Base-by-base conservation (phyloP, 2,797 vertebrate genomes). In the Trematomus bernacchii region DNA sequence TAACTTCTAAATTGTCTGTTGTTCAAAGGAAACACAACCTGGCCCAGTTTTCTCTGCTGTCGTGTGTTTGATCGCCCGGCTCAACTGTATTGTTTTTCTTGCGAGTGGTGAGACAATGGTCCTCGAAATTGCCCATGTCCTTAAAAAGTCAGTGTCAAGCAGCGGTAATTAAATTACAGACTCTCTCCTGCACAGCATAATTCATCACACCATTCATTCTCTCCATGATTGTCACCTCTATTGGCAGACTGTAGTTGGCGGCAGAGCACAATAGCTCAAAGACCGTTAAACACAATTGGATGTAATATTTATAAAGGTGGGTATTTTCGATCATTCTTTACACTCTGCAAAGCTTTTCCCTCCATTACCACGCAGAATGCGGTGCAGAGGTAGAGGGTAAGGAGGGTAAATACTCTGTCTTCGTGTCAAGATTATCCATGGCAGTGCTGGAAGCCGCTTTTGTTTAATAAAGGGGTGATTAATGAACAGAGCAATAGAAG, bases 381-480 rank as follows among this genome's bases (percentile, higher is more conserved):
- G 16, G 54, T 1, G 75, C 78, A 74, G 79, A 65, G 74, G 76
- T 73, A 76, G 86, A 89, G 87, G 83, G 80, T 85, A 85, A 76
- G 71, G 75, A 85, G 85, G 84, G 86, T 90, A 92, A 92, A 92
- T 88, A 86, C 87, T 91, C 77, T 85, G 80, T 91, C 92, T 93
- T 89, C 71, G 57, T 91, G 88, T 90, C 92, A 88, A 76, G 84
- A 91, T 93, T 92, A 90, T 92, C 89, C 84, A 81, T 89, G 91
- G 92, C 87, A 72, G 81, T 3, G 84, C 90, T 87, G 78, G 75
- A 78, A 84, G 90, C 89, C 82, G 77, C 81, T 87, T 91, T 88
- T 89, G 91, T 91, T 93, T 92, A 91, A 93, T 92, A 92, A 89
- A 93, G 54, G 73, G 46, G 73, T 92, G 93, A 93, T 92, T 93